phyloP scores from a whole-genome alignment of 2,797 vertebrate genomes.

The Myioborus melanocephalus region DNA sequence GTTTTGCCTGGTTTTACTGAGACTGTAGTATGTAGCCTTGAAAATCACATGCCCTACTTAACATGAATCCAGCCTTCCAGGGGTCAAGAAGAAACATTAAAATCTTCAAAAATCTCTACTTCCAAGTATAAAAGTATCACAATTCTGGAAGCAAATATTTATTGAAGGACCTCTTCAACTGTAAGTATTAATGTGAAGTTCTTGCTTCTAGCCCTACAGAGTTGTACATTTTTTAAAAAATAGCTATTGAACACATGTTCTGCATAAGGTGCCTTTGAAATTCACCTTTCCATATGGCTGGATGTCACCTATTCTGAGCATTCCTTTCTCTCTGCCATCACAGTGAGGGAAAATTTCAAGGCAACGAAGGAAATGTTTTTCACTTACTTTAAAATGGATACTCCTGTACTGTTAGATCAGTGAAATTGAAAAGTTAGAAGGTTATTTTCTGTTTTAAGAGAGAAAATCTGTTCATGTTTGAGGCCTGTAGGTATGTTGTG shows the following conservation, averaged over 20 bases:
- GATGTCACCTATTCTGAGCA: not conserved
- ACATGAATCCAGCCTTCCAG: not conserved
- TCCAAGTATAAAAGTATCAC: not conserved
- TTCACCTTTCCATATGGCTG: not conserved
- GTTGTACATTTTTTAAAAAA: not conserved
- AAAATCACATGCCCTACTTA: conserved; percentile 10
- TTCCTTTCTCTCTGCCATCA: not conserved
- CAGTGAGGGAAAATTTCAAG: not conserved
- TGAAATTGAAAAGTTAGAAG: not conserved
- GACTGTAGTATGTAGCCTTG: not conserved
- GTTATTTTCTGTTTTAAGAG: not conserved
- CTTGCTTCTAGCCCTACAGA: not conserved
- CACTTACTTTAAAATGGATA: not conserved
- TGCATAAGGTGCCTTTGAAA: not conserved
- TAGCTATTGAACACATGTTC: not conserved
- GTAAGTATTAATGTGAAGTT: not conserved
- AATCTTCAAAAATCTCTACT: not conserved
- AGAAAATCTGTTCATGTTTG: not conserved
- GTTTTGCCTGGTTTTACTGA: conserved; percentile 32
- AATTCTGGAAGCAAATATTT: not conserved
- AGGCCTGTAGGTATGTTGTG: not conserved
- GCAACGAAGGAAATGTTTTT: not conserved
- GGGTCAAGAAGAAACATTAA: not conserved
- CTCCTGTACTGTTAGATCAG: not conserved
- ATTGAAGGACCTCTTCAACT: not conserved